Evolutionary conservation across 2,888 invertebrate species (phyloP), one percentile per base, ranked within the genome.

Genomic region (Conchocele bisecta): DNA sequence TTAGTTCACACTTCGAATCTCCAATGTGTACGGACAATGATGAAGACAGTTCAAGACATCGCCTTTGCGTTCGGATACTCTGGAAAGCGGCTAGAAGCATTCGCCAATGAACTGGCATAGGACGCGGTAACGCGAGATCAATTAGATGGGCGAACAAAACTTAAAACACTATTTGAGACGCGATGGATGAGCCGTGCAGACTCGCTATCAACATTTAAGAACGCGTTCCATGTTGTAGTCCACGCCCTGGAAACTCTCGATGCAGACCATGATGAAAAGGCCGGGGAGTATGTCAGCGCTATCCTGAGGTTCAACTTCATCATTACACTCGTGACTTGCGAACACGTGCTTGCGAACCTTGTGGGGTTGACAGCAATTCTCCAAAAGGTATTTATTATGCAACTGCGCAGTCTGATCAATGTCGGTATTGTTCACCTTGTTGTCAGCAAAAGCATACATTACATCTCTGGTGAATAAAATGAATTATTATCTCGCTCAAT

Each of bases 21-120:
- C 6, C 35, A 33, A 33, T 54, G 54, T 54, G 35, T 54, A 37
- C 33, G 54, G 17, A 54, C 54, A 35, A 54, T 54, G 54, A 54
- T 35, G 54, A 35, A 33, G 11, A 61, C 61, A 29, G 51, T 61
- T n/a, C 61, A 61, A 17, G 61, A 50, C 41, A 61, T 61, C 17
- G 51, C 17, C 3, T 51, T 61, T 51, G 51, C 51, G 20, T 61
- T 61, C 41, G 7, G 22, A 17, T 61, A 50, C 31, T 61, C 61
- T 22, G 61, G 9, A n/a, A 61, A 61, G 31, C 61, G 61, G 11
- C 20, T 58, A 3, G 17, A 20, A 9, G 31, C 29, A 4, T 54
- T 54, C 29, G 54, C 22, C 2, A 35, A 17, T 28, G 35, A 54
- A 37, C n/a, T 54, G 44, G 33, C 20, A 11, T 11, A 54, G 29